Percentiles rank a stretch among this genome's conserved stretches.
phyloP scores from a whole-genome alignment of 2,888 invertebrate species.

The Oscheius onirici region DNA sequence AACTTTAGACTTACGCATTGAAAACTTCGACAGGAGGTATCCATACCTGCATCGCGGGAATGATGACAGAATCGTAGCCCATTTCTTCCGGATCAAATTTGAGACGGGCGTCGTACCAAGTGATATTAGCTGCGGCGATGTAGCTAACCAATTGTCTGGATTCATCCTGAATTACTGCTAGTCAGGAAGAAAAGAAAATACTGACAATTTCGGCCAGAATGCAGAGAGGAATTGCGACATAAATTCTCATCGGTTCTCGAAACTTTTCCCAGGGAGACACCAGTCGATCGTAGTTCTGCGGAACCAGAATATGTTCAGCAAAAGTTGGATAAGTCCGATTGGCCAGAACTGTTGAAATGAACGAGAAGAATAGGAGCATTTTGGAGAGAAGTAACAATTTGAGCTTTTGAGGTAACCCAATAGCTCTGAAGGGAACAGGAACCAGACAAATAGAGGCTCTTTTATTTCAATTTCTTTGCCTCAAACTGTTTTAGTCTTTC shows the following conservation, averaged over 20 bases:
- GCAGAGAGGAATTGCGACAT: background rate
- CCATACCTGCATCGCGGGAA: conserved; percentile 2
- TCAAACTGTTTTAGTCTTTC: too few species aligned
- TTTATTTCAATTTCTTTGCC: too few species aligned
- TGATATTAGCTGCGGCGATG: conserved; percentile 10
- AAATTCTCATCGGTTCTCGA: background rate
- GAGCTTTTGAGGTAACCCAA: too few species aligned
- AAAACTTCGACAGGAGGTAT: background rate
- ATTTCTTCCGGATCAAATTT: conserved; percentile 2
- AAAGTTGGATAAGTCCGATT: conserved; percentile 5
- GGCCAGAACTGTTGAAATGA: too few species aligned
- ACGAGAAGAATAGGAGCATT: too few species aligned
- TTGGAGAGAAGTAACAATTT: too few species aligned
- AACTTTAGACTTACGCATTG: background rate
- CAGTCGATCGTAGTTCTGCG: conserved; percentile 6
- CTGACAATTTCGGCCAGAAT: conserved; percentile 6
- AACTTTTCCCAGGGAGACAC: conserved; percentile 3
- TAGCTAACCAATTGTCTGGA: background rate
- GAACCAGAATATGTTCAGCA: background rate
- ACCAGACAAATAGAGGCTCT: too few species aligned
- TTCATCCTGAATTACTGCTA: conserved; percentile 21
- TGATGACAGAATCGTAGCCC: background rate
- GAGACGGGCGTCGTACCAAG: conserved; percentile 25
- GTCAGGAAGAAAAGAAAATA: too few species aligned
- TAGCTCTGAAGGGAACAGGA: too few species aligned